phyloP scores from a whole-genome alignment of 2,888 invertebrate genomes.

The Polylopha cassiicola region DNA sequence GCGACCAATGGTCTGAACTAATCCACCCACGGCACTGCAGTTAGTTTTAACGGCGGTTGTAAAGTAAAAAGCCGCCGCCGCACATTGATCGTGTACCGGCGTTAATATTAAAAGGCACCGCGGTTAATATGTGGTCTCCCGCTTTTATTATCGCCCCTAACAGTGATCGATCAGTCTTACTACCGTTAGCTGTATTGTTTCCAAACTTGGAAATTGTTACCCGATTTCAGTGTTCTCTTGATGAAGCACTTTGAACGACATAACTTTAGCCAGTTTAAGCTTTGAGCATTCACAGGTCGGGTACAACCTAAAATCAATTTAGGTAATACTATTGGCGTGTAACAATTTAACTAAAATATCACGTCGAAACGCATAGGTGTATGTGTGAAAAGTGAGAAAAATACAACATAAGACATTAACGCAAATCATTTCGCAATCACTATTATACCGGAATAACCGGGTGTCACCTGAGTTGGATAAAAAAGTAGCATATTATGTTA shows the following conservation, averaged over 20 bases:
- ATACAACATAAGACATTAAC: no score
- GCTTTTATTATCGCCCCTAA: slow-evolving; percentile 37
- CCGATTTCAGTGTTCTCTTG: slow-evolving; percentile 39
- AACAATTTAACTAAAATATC: no score
- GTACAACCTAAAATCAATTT: slow-evolving; percentile 8
- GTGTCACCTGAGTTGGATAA: no score
- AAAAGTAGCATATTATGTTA: no score
- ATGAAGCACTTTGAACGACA: slow-evolving; percentile 46
- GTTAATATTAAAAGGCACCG: slow-evolving; percentile 52
- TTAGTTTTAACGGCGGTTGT: slow-evolving; percentile 64
- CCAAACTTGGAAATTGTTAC: slow-evolving; percentile 27
- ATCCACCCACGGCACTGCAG: slow-evolving; percentile 49
- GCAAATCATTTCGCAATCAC: no score
- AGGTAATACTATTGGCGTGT: no score
- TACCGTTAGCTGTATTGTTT: slow-evolving; percentile 42
- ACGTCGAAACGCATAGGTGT: no score
- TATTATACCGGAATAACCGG: no score
- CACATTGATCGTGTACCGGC: slow-evolving; percentile 45
- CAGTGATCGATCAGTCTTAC: slow-evolving; percentile 45
- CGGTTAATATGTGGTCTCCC: slow-evolving; percentile 35
- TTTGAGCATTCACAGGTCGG: slow-evolving; percentile 15
- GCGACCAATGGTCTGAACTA: slow-evolving; percentile 56
- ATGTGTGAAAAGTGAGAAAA: no score
- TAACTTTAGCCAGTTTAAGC: slow-evolving; percentile 33
- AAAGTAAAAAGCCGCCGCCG: slow-evolving; percentile 48